Base-by-base conservation (phyloP, 2,797 vertebrate species). In the Avahi laniger region DNA sequence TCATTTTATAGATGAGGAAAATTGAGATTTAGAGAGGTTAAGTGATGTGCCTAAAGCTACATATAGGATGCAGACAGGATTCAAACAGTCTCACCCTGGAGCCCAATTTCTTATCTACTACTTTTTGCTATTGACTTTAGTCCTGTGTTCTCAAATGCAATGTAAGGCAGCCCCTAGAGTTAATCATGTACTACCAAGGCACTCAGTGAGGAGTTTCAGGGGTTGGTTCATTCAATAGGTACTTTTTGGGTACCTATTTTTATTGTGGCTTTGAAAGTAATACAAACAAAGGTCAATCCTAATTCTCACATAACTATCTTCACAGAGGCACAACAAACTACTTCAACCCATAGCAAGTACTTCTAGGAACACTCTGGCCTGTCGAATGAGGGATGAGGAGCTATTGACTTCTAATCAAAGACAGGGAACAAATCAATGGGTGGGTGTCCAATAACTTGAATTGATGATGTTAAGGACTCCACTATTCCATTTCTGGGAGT, bases 351-450 rank as follows among this genome's bases (percentile, higher is more conserved):
- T 4, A 43, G 54, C 30, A 80, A 80, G 20, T 41, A 59, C 35
- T 91, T 94, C 1, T 0, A 43, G 48, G 46, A 48, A 63, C 11
- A 28, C 18, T 73, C 18, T 61, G 41, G 48, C 50, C 50, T 72
- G 6, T 76, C 2, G 18, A 67, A 82, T 76, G 63, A 82, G 28
- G 35, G 48, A 72, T 0, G 18, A 63, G 65, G 33, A 84, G 15
- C 26, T 90, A 89, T 12, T 96, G 89, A 85, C 48, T 93, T 85
- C 35, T 84, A 95, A 81, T 78, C 48, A 91, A 93, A 94, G 46
- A 59, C 54, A 88, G 38, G 90, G 79, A 67, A 79, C 54, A 93
- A 78, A 80, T 95, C 82, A 63, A 54, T 67, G 24, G 17, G 35
- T 61, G n/a, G 14, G 5, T 81, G 82, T 78, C 33, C 43, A 57